Conservation (phyloP, 2,113 vertebrate species). For the Porphyrio hochstetteri region DNA sequence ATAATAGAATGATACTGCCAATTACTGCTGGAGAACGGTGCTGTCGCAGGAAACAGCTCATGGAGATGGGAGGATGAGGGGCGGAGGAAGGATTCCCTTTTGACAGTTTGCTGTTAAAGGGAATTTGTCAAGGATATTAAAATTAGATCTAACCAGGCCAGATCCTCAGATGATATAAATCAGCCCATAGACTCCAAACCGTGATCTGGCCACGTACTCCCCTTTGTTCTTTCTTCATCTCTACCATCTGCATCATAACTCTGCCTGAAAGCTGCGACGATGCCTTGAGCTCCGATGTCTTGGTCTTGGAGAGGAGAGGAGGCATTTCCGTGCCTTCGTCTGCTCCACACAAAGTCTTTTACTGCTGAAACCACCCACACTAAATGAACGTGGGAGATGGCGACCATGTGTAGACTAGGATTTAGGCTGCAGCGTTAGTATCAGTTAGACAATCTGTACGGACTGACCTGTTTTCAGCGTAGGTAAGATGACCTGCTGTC, state of each 20-base stretch:
- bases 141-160: conserved; percentile 41
- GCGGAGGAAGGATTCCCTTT: background rate
- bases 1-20: conserved; percentile 57
- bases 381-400: background rate
- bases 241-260: background rate
- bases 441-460: background rate
- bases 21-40: conserved; percentile 46
- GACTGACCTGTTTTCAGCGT: background rate
- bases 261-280: background rate
- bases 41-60: conserved; percentile 33
- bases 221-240: conserved; percentile 52
- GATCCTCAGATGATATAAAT: conserved; percentile 50
- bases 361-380: background rate
- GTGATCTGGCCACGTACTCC: background rate
- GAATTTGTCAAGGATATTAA: conserved; percentile 58
- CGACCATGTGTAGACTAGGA: background rate
- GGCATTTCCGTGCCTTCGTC: background rate
- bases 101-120: background rate
- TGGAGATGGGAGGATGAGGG: background rate
- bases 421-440: background rate
- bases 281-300: background rate
- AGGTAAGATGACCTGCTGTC: background rate
- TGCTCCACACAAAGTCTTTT: background rate
- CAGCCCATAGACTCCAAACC: background rate
- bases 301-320: background rate